Conservation (phyloP, 2,888 invertebrate species). For the Clepsis dumicolana region DNA sequence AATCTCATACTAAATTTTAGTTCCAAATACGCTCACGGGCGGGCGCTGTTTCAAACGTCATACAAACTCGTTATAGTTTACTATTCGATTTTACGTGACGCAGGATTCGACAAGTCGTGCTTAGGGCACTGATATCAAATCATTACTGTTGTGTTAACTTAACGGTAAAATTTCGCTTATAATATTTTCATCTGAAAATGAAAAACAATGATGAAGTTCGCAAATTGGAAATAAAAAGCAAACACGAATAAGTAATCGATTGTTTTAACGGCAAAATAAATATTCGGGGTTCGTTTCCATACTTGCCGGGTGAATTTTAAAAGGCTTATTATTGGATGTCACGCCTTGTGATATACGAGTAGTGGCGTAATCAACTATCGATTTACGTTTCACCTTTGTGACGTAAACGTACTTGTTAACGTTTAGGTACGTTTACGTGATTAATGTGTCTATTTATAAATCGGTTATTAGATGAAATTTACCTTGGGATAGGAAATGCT, state of each 20-base stretch:
- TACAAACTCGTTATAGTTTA: no score
- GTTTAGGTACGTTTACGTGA: not conserved
- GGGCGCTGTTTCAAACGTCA: no score
- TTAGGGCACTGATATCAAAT: no score
- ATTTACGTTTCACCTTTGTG: conserved; percentile 49
- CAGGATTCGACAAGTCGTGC: no score
- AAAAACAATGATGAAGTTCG: conserved; percentile 16
- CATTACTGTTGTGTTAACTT: no score
- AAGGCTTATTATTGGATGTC: conserved; percentile 71
- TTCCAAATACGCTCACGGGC: no score
- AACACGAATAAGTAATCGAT: conserved; percentile 55
- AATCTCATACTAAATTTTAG: no score
- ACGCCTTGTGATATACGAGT: conserved; percentile 60
- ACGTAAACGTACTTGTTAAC: not conserved
- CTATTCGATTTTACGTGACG: no score
- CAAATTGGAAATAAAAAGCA: conserved; percentile 44
- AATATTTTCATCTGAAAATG: not conserved
- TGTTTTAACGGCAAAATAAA: conserved; percentile 67
- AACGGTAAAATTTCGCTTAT: no score
- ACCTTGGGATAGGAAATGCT: no score
- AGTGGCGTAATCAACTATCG: conserved; percentile 61
- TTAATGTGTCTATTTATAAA: no score
- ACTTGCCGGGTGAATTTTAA: conserved; percentile 72
- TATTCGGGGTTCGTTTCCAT: conserved; percentile 65
- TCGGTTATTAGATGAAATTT: no score